Evolutionary conservation across 92 coral and sea anemone species (phyloP), one percentile per base, ranked within the genome.

Genomic region (Umimayanthus chanpuru): DNA sequence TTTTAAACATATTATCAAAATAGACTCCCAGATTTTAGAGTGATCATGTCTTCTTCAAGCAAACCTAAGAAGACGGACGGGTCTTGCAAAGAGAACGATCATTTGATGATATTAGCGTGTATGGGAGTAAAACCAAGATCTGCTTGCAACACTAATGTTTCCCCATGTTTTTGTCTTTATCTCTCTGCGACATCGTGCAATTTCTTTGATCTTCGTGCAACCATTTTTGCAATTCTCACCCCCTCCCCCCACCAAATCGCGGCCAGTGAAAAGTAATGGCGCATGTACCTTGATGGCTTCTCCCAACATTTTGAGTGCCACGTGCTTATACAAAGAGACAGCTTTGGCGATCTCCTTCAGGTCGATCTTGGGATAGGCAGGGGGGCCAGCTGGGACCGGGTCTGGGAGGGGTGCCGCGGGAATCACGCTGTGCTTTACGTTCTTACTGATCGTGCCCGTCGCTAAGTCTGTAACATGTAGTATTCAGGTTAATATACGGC

Each of bases 321-420:
- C 94, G 23, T 89, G 88, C 30, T 94, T 94, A 87, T 97, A 97
- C 66, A 93, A 86, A 7, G 95, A 88, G 47, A 97, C 99, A 49
- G 98, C 98, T 76, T 93, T 93, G 30, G 99, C 99, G 74, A 97
- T 97, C 88, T 94, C 98, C 64, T 94, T 97, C 73, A 97, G 95
- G 81, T 97, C 98, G 85, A 97, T 97, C 86, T 92, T 94, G 28
- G 98, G 99, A 58, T 94, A 97, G 28, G 92, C 91, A 18, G 92
- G 86, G 47, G 92, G 93, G 10, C 85, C 88, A 23, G 92, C 92
- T 2, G 86, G 90, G 30, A 85, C 85, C 1, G 78, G 88, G 47
- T 90, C 75, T 47, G 90, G 82, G 8, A 92, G 76, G 23, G 91
- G 91, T 2, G 95, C 92, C 21, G 87, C 91, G 40, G 98, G 96